Evolutionary conservation across 1,140 invertebrate species (phyloP).

Genomic region (Heliconius hermathena): DNA sequence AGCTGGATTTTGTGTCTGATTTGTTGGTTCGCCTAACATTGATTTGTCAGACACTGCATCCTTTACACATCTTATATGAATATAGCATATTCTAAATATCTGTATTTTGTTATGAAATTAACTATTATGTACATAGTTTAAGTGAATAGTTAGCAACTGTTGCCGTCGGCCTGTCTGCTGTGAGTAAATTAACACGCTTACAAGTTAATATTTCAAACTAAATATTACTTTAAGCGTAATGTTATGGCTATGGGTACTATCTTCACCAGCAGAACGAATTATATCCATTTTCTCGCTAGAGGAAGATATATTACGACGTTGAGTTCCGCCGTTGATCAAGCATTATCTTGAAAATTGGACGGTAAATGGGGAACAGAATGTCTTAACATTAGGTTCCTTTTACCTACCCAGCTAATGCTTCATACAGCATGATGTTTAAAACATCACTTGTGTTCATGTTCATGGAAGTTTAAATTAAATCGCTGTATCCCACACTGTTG

Average conservation of each 20-base stretch:
- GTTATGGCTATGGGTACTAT: no score
- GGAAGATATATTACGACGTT: not conserved
- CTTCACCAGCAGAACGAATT: not conserved
- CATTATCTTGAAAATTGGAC: not conserved
- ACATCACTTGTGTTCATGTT: no score
- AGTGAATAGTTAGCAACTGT: not conserved
- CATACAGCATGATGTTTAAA: no score
- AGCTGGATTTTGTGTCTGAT: no score
- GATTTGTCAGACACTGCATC: no score
- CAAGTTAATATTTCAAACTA: not conserved
- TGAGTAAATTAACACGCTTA: not conserved
- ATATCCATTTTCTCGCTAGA: not conserved
- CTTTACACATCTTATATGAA: no score
- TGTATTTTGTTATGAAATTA: not conserved
- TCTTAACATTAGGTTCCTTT: not conserved
- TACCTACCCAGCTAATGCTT: no score
- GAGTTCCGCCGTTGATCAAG: not conserved
- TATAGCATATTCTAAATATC: not conserved
- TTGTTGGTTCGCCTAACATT: no score
- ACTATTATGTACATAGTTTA: not conserved
- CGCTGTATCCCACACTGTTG: no score
- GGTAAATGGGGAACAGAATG: not conserved
- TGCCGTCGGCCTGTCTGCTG: not conserved
- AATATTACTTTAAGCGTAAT: no score
- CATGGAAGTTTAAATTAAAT: no score